Evolutionary conservation across 1,140 invertebrate species (phyloP), one percentile per base, ranked within the genome.

Genomic region (Planococcus citri): DNA sequence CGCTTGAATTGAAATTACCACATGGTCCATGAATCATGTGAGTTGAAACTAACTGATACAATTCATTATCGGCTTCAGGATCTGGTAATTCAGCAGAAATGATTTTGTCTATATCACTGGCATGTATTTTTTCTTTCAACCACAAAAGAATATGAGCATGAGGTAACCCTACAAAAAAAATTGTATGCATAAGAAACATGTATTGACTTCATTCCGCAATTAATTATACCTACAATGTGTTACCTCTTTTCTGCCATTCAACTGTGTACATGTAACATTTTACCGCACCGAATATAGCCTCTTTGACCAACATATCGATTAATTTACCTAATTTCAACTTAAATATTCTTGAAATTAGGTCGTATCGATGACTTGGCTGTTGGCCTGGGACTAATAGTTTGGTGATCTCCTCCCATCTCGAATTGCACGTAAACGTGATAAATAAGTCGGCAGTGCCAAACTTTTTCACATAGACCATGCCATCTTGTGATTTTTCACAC

Each of bases 21-120:
- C 81, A 84, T 68, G 81, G 82, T 21, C 82, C 81, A 78, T 84
- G 81, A 71, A 83, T 80, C 82, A 83, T 82, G 70, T 79, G 78
- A 69, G 67, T 78, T 9, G 68, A 77, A 21, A 81, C 73, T 71
- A 78, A 74, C 27, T 78, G 76, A 77, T 75, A 76, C 25, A 83
- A 71, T 25, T 70, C 24, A 72, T 75, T 77, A 76, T 84, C 78
- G 64, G 21, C 74, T 51, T 73, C 58, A 37, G 64, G 67, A 78
- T 83, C 77, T 33, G 83, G 82, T 70, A 85, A 79, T 79, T 84
- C 82, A 3, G 81, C 82, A 57, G 71, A 80, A 70, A 83, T 80
- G 10, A 82, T 73, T 27, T 77, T 71, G 76, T 84, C 81, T 69
- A 82, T 81, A 71, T 78, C 51, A 70, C 78, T 73, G 33, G 78